Base-by-base conservation (phyloP, 2,113 vertebrate genomes). In the Artemisiospiza belli region DNA sequence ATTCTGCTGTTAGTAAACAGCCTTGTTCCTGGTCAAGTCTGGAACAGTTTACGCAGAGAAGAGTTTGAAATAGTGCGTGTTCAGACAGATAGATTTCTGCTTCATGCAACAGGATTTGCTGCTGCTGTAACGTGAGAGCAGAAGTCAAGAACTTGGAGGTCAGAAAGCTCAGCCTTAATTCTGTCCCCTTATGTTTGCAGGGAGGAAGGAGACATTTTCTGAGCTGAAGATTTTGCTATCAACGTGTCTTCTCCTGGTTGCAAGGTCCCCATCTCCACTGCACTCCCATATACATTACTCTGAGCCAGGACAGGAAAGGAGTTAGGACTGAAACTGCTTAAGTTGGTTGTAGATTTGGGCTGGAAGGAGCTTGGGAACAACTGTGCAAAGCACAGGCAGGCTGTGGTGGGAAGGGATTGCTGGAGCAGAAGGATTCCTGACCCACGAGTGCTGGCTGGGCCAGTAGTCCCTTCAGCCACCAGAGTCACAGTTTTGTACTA, bases 101-200 rank as follows among this genome's bases (percentile, higher is more conserved):
- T 83, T 62, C 66, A 8, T 17, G 58, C 74, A 91, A 75, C 37
- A 76, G 90, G 94, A 93, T 93, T 95, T 94, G 78, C 90, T 93
- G 95, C 82, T 95, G 69, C 84, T 91, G 91, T 95, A 94, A 94
- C 0, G 3, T 67, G 83, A 96, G 87, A 95, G 72, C 58, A 93
- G 70, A 89, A 91, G 59, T 43, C 47, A 51, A 59, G 81, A 91
- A 83, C 46, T 66, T 43, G 30, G 61, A 91, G 77, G 87, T 89
- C 93, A 89, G 83, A 82, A 91, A 75, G 70, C 35, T 72, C 78
- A 85, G 46, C 63, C n/a, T 87, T 68, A 82, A 37, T 87, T 76
- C 49, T 89, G 52, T 59, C 33, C 47, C 57, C 87, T 46, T n/a
- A 46, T 10, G 8, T 68, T 27, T 74, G 41, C 58, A 73, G 67